phyloP scores from a whole-genome alignment of 2,113 vertebrate species.

The Cariama cristata region DNA sequence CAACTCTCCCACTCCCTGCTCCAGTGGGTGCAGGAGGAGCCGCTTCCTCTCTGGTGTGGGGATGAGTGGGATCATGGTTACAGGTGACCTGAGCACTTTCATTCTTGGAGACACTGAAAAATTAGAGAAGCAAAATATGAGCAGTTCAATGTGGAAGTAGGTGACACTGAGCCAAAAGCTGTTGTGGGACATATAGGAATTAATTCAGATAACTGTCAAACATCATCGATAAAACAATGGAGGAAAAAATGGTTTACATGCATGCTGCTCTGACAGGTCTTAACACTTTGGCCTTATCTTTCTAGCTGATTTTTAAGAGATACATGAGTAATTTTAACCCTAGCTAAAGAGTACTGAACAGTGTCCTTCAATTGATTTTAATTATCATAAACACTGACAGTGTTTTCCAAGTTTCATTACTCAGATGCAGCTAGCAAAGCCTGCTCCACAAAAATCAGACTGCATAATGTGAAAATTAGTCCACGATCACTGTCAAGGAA shows the following conservation, averaged over 20 bases:
- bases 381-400: neutral
- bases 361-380: neutral
- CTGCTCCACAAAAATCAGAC: neutral
- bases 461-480: neutral
- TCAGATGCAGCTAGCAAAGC: neutral
- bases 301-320: neutral
- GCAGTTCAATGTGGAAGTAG: neutral
- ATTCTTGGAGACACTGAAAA: neutral
- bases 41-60: neutral
- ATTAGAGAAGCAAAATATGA: neutral
- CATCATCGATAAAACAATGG: rapidly evolving
- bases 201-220: neutral
- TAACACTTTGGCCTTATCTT: neutral
- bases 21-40: rapidly evolving
- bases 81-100: neutral
- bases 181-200: neutral
- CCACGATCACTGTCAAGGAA: slow-evolving; percentile 27
- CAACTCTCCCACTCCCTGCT: neutral
- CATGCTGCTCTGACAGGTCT: neutral
- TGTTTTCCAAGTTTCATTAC: neutral
- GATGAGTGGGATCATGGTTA: rapidly evolving
- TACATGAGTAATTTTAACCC: neutral
- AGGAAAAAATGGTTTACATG: neutral
- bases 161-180: neutral
- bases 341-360: neutral